A percentile compares a stretch with the other conserved stretches of the same genome.
These are phyloP conservation scores for Lucilia sericata DNA, from an alignment of 1,140 invertebrate genomes.

Conservation along the genomic window DNA sequence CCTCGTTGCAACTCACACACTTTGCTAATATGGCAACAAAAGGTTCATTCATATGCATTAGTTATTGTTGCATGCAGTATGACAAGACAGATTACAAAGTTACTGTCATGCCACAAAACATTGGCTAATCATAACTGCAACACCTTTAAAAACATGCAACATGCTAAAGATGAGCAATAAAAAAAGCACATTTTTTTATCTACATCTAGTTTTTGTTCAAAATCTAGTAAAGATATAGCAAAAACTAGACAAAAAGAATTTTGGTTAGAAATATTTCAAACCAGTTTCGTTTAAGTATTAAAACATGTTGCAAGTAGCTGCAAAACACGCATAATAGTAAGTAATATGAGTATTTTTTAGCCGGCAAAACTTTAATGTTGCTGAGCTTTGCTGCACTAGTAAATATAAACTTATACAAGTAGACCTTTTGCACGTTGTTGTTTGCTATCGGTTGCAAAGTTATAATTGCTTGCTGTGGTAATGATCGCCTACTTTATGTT, in stretches of 20 bases:
- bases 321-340: background rate
- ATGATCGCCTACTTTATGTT: background rate
- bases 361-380: background rate
- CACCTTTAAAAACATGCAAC: background rate
- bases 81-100: background rate
- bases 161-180: background rate
- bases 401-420: background rate
- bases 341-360: background rate
- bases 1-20: background rate
- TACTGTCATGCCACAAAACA: conserved; percentile 15
- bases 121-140: background rate
- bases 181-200: background rate
- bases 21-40: background rate
- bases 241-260: background rate
- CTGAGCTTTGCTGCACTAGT: background rate
- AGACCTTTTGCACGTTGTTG: background rate
- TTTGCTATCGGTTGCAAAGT: background rate
- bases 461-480: background rate
- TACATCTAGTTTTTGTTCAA: background rate
- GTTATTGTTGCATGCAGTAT: background rate
- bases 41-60: background rate
- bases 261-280: background rate
- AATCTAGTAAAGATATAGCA: background rate
- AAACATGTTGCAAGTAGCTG: conserved; percentile 10
- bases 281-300: background rate